Percentiles rank a stretch among this genome's conserved stretches.
phyloP scores from a whole-genome alignment of 2,888 invertebrate genomes.

The Phyto melanocephala region DNA sequence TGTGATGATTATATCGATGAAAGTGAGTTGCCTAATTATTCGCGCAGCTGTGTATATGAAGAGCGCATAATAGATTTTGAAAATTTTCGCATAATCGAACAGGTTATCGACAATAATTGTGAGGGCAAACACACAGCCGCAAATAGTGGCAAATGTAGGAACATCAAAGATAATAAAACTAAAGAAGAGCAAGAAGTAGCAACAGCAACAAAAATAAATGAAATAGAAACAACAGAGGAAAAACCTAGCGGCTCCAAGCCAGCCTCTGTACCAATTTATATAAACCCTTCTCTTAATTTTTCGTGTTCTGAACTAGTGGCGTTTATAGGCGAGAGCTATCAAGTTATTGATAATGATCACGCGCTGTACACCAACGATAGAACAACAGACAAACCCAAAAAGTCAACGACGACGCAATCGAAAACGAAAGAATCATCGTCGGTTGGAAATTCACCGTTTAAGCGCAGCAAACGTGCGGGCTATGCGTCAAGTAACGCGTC shows the following conservation, averaged over 20 bases:
- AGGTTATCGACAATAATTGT: slow-evolving; percentile 72
- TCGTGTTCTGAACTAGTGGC: slow-evolving; percentile 73
- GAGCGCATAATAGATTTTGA: slow-evolving; percentile 73
- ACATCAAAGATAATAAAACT: neutral
- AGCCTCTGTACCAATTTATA: slow-evolving; percentile 8
- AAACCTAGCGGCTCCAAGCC: neutral
- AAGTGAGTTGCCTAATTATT: slow-evolving; percentile 57
- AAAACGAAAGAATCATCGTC: slow-evolving; percentile 49
- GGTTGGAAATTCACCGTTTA: slow-evolving; percentile 54
- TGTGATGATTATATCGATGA: slow-evolving; percentile 22
- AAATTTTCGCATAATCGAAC: slow-evolving; percentile 74
- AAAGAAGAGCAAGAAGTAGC: neutral
- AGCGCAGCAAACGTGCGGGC: slow-evolving; percentile 32
- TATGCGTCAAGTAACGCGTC: neutral
- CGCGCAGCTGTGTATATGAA: slow-evolving; percentile 61
- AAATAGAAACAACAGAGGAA: neutral
- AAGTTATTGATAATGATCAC: slow-evolving; percentile 70
- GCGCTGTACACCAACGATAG: slow-evolving; percentile 33
- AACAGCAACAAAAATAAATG: neutral
- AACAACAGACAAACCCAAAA: neutral
- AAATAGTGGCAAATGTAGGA: slow-evolving; percentile 30
- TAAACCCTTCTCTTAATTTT: slow-evolving; percentile 65
- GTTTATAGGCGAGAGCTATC: slow-evolving; percentile 74
- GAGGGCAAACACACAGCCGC: slow-evolving; percentile 44
- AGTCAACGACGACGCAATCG: neutral